Conservation (phyloP, 2,888 invertebrate species). For the Idaea aversata region DNA sequence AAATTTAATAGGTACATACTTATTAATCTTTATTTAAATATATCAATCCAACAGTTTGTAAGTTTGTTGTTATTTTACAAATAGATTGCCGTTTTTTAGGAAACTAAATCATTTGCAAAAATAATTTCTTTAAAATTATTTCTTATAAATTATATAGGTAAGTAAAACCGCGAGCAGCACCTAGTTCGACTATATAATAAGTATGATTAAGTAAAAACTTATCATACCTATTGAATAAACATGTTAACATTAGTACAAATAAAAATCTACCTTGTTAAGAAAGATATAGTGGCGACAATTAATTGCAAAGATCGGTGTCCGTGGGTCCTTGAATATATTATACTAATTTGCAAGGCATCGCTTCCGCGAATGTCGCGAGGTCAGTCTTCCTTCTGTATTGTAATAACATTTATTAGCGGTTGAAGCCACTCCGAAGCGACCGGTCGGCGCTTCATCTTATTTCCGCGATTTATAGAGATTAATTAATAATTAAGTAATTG, state of each 20-base stretch:
- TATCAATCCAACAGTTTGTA: too few relatives aligned
- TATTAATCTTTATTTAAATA: too few relatives aligned
- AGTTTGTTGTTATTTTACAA: too few relatives aligned
- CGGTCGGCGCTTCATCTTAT: constrained; percentile 29
- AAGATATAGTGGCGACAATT: constrained; percentile 30
- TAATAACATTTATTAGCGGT: constrained; percentile 42
- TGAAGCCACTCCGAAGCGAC: constrained; percentile 27
- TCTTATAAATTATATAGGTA: background rate
- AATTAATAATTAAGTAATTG: background rate
- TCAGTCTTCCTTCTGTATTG: constrained; percentile 39
- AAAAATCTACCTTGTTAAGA: constrained; percentile 2
- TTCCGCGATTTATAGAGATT: constrained; percentile 43
- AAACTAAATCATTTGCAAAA: too few relatives aligned
- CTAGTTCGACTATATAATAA: background rate
- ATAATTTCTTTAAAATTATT: too few relatives aligned
- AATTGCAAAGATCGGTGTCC: constrained; percentile 37
- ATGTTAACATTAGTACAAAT: background rate
- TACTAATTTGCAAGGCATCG: constrained; percentile 69
- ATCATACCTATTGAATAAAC: background rate
- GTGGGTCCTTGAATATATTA: constrained; percentile 53
- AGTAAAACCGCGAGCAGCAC: background rate
- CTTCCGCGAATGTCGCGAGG: constrained; percentile 66
- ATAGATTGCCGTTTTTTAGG: too few relatives aligned
- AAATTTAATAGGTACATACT: too few relatives aligned
- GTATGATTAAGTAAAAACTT: background rate